phyloP scores from a whole-genome alignment of 2,797 vertebrate species.

The Delichon dasypus region DNA sequence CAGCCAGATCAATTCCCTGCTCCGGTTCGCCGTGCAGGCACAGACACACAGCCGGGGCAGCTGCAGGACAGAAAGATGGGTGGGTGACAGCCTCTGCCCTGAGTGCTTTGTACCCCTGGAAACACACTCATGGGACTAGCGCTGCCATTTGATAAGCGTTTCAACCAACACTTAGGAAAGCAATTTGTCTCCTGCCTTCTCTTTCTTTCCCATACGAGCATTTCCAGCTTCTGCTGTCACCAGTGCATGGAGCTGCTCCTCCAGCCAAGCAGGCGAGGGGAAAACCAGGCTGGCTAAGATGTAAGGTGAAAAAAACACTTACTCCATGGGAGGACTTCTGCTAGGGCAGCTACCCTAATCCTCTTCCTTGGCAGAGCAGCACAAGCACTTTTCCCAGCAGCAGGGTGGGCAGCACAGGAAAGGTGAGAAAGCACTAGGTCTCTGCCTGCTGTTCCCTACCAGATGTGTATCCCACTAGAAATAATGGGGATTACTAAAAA shows the following conservation, averaged over 20 bases:
- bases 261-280: background rate
- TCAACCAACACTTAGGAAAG: background rate
- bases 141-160: background rate
- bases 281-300: background rate
- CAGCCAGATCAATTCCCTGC: background rate
- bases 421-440: background rate
- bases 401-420: background rate
- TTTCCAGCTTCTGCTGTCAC: background rate
- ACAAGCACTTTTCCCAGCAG: background rate
- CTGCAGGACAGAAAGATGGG: background rate
- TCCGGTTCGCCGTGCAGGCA: fast-evolving
- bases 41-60: background rate
- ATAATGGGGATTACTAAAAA: background rate
- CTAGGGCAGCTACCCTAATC: background rate
- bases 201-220: background rate
- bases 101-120: background rate
- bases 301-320: background rate
- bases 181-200: background rate
- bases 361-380: background rate
- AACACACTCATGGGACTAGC: background rate
- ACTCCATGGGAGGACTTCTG: background rate
- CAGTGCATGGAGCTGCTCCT: background rate
- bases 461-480: background rate
- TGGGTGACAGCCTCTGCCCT: background rate
- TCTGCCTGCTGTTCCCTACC: background rate